Conservation (phyloP, 2,113 vertebrate species). For the Oryzias woworae region DNA sequence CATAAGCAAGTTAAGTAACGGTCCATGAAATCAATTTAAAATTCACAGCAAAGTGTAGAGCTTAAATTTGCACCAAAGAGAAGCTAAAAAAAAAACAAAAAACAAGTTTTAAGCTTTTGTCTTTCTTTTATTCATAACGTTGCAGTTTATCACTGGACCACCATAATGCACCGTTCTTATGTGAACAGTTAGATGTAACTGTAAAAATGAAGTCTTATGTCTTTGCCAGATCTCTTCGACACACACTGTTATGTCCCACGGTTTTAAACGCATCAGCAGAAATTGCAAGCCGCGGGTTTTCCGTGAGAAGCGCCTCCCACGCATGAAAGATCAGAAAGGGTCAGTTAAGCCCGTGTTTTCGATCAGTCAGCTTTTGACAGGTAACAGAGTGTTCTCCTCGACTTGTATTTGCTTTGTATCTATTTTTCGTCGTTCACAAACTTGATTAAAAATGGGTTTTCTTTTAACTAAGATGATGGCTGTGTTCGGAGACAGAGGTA, state of each 20-base stretch:
- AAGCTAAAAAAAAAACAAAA: too few species aligned
- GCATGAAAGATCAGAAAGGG: background rate
- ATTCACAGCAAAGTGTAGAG: too few species aligned
- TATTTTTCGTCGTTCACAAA: background rate
- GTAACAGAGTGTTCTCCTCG: background rate
- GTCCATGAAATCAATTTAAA: too few species aligned
- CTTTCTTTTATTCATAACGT: too few species aligned
- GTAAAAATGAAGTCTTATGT: too few species aligned
- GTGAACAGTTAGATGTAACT: too few species aligned
- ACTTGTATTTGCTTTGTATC: background rate
- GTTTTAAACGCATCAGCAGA: constrained; percentile 11
- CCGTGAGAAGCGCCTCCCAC: constrained; percentile 37
- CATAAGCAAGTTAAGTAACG: too few species aligned
- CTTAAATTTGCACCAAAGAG: too few species aligned
- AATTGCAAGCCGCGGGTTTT: background rate
- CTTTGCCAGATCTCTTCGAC: too few species aligned
- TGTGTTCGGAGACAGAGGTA: constrained; percentile 79
- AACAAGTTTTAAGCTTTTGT: too few species aligned
- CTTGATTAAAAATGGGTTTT: constrained; percentile 67
- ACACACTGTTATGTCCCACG: constrained; percentile 7
- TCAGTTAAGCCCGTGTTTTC: background rate
- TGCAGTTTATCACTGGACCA: too few species aligned
- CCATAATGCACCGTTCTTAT: too few species aligned
- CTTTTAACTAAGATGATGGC: constrained; percentile 78
- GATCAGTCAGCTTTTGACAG: constrained; percentile 13